phyloP scores from a whole-genome alignment of 1,140 invertebrate species.

The Drosophila tristis region DNA sequence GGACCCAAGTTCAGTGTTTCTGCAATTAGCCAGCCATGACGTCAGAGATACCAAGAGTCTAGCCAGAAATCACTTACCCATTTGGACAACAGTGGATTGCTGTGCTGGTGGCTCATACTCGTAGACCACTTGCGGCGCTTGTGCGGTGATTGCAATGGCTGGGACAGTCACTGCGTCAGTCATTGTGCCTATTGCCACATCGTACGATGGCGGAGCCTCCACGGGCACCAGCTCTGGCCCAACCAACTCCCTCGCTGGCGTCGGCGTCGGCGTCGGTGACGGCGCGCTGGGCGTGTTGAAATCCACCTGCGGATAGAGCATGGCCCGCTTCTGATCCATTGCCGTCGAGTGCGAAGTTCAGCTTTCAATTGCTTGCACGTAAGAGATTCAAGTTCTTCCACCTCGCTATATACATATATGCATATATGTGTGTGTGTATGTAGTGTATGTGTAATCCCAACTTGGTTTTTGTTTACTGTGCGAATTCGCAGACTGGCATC shows the following conservation, averaged over 20 bases:
- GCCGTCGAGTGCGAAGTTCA: slow-evolving; percentile 59
- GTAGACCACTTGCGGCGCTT: slow-evolving; percentile 29
- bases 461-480: slow-evolving; percentile 51
- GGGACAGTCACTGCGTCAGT: slow-evolving; percentile 46
- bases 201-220: slow-evolving; percentile 78
- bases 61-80: slow-evolving; percentile 26
- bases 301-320: slow-evolving; percentile 78
- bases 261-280: slow-evolving; percentile 43
- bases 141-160: slow-evolving; percentile 33
- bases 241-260: slow-evolving; percentile 23
- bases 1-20: slow-evolving; percentile 84
- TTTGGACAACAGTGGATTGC: slow-evolving; percentile 58
- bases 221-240: slow-evolving; percentile 31
- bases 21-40: slow-evolving; percentile 17
- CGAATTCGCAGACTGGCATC: slow-evolving; percentile 45
- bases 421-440: neutral
- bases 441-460: neutral
- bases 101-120: slow-evolving; percentile 41
- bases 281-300: slow-evolving; percentile 56
- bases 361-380: slow-evolving; percentile 22
- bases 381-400: slow-evolving; percentile 41
- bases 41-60: neutral
- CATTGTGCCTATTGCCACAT: slow-evolving; percentile 51
- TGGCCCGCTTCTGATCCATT: slow-evolving; percentile 81
- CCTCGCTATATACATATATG: neutral